phyloP scores from a whole-genome alignment of 2,113 vertebrate genomes.

The Rhinoptilus africanus region DNA sequence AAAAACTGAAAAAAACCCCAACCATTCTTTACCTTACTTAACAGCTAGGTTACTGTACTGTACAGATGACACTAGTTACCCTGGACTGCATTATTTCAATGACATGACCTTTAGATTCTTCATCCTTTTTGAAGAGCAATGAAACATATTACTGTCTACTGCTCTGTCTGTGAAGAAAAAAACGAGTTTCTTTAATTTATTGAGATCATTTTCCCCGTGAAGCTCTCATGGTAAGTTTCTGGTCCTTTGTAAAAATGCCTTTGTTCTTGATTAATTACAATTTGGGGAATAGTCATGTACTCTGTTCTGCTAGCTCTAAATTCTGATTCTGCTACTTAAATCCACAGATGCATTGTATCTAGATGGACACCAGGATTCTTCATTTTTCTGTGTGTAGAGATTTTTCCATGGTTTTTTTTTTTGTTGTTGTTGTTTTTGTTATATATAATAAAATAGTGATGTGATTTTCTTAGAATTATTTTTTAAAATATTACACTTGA shows the following conservation, averaged over 20 bases:
- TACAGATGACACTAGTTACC: constrained; percentile 9
- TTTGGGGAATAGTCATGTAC: background rate
- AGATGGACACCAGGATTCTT: background rate
- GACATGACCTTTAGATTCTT: constrained; percentile 54
- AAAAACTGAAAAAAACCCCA: background rate
- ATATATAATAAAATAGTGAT: background rate
- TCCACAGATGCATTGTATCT: background rate
- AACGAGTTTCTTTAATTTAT: constrained; percentile 41
- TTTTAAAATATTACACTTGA: background rate
- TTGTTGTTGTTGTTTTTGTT: background rate
- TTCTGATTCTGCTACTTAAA: background rate
- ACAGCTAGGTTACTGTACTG: background rate
- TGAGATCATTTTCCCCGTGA: background rate
- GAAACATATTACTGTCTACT: constrained; percentile 8
- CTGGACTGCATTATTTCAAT: constrained; percentile 21
- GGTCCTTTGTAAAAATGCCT: constrained; percentile 6
- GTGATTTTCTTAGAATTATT: background rate
- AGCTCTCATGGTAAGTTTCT: constrained; percentile 8
- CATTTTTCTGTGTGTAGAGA: background rate
- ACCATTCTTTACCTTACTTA: background rate
- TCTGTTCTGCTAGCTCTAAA: background rate
- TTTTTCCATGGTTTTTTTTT: too few relatives aligned
- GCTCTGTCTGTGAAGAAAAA: background rate
- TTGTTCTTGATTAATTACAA: constrained; percentile 29
- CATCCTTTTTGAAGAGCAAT: constrained; percentile 23